phyloP scores from a whole-genome alignment of 2,888 invertebrate genomes.

The Drosophila formosana region DNA sequence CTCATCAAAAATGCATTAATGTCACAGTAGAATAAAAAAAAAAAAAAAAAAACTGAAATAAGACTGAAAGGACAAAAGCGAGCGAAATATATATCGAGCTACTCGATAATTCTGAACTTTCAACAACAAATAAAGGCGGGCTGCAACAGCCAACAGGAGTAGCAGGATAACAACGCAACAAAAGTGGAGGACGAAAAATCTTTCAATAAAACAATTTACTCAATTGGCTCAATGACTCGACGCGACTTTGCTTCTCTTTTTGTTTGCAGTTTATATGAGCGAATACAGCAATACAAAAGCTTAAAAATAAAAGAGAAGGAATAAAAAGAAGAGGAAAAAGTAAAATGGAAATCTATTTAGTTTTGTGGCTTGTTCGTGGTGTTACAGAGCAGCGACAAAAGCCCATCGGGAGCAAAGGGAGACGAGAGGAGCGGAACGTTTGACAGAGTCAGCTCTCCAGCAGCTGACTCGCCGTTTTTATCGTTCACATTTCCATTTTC shows the following conservation, averaged over 20 bases:
- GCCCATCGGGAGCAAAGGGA: slow-evolving; percentile 26
- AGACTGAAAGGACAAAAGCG: slow-evolving; percentile 16
- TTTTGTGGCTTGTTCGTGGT: slow-evolving; percentile 72
- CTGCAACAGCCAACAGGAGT: neutral
- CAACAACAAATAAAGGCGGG: slow-evolving; percentile 5
- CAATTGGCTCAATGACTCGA: slow-evolving; percentile 82
- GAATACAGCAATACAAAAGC: slow-evolving; percentile 40
- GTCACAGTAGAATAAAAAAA: slow-evolving; percentile 45
- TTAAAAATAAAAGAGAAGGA: slow-evolving; percentile 29
- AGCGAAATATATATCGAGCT: slow-evolving; percentile 19
- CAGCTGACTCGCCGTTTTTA: slow-evolving; percentile 56
- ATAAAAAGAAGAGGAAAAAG: slow-evolving; percentile 12
- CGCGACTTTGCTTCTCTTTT: slow-evolving; percentile 52
- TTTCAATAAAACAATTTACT: slow-evolving; percentile 82
- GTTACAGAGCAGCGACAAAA: slow-evolving; percentile 37
- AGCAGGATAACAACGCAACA: slow-evolving; percentile 18
- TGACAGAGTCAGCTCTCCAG: neutral
- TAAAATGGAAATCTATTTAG: slow-evolving; percentile 68
- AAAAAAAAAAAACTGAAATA: slow-evolving; percentile 9
- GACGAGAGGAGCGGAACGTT: neutral
- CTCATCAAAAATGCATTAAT: slow-evolving; percentile 74
- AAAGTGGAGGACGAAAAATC: slow-evolving; percentile 63
- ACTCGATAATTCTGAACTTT: slow-evolving; percentile 40
- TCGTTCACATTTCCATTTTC: slow-evolving; percentile 56
- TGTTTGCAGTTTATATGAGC: slow-evolving; percentile 58